Evolutionary conservation across 1,140 invertebrate species (phyloP).

Genomic region (Bombus ignitus): DNA sequence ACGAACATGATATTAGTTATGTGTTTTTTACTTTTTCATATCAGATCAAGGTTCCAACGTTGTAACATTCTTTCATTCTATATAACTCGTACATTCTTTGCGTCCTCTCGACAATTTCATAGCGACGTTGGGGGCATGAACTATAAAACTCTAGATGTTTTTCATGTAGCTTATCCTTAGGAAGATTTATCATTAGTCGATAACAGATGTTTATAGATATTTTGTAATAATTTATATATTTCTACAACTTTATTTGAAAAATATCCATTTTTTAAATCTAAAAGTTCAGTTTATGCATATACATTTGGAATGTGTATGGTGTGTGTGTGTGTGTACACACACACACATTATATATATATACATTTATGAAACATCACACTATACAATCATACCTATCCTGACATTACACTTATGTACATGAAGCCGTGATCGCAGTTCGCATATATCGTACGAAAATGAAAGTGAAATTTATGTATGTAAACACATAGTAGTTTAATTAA

Average conservation of each 20-base stretch:
- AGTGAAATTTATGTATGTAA: neutral
- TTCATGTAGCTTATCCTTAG: neutral
- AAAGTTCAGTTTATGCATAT: neutral
- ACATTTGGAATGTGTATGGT: neutral
- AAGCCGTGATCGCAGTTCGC: too few species aligned
- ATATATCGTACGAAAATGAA: neutral
- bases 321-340: too few species aligned
- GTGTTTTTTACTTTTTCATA: neutral
- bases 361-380: neutral
- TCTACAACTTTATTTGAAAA: neutral
- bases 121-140: neutral
- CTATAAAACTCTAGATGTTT: neutral
- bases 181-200: too few species aligned
- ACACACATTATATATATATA: neutral
- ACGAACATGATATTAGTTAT: neutral
- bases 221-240: neutral
- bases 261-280: neutral
- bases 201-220: neutral
- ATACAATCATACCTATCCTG: neutral
- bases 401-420: neutral
- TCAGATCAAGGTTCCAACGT: neutral
- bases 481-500: neutral
- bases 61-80: neutral
- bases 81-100: conserved; percentile 11
- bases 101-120: neutral